These are phyloP conservation scores for Cyprinus carpio DNA, from an alignment of 2,113 vertebrate genomes.

Conservation along the genomic window DNA sequence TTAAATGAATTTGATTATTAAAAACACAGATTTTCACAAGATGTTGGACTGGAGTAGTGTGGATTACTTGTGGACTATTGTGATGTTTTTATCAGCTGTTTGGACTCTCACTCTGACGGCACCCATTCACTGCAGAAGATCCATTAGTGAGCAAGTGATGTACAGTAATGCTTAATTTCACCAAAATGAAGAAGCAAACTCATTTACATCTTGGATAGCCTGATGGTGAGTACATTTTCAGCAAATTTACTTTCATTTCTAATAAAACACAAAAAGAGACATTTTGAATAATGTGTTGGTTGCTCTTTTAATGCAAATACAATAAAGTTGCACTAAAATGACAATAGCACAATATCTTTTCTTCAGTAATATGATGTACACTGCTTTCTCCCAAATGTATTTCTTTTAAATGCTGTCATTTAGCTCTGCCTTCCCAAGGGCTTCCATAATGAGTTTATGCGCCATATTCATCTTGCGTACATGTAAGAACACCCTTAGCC, in stretches of 20 bases:
- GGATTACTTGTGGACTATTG: not conserved
- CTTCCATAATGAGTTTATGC: slow-evolving; percentile 20
- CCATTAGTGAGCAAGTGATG: not conserved
- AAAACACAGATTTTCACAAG: no score
- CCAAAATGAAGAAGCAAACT: not conserved
- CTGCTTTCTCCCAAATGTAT: not conserved
- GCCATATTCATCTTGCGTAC: not conserved
- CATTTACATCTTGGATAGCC: not conserved
- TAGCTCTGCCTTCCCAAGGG: not conserved
- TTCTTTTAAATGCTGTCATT: not conserved
- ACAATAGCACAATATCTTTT: not conserved
- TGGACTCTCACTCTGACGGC: not conserved
- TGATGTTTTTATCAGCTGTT: not conserved
- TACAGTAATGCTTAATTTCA: not conserved
- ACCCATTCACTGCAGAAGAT: not conserved
- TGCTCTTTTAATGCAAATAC: not conserved
- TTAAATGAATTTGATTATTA: no score
- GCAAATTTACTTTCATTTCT: not conserved
- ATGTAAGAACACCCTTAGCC: not conserved
- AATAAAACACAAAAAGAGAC: not conserved
- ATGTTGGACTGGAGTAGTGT: not conserved
- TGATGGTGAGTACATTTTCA: not conserved
- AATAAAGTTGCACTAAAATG: not conserved
- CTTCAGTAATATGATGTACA: not conserved
- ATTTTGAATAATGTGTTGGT: not conserved